Evolutionary conservation across 2,888 invertebrate genomes (phyloP).

Genomic region (Endomychus coccineus): DNA sequence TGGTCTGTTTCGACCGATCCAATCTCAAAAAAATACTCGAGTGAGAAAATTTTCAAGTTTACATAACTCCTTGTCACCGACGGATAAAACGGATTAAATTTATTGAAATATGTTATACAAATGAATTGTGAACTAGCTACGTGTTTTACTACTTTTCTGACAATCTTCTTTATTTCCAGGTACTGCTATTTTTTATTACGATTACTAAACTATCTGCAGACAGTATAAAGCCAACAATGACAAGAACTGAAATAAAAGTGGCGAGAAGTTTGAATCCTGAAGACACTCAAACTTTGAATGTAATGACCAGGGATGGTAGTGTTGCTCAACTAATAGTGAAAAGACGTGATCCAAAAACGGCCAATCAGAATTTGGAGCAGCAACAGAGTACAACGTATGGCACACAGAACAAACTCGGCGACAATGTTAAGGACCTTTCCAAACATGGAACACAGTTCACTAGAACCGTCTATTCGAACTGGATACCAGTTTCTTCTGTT

Average conservation of each 20-base stretch:
- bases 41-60: no score
- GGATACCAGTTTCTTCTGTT: conserved; percentile 40
- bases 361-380: conserved; percentile 34
- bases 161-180: conserved; percentile 13
- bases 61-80: no score
- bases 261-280: conserved; percentile 70
- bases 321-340: conserved; percentile 72
- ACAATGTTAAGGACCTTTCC: no score
- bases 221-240: conserved; percentile 48
- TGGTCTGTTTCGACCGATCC: no score
- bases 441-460: conserved; percentile 34
- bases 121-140: no score
- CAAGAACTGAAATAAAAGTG: conserved; percentile 69
- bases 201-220: conserved; percentile 15
- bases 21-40: no score
- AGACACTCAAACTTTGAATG: conserved; percentile 68
- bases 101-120: no score
- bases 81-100: no score
- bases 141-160: no score
- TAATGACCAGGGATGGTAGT: conserved; percentile 67
- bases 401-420: conserved; percentile 44
- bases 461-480: conserved; percentile 35
- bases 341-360: conserved; percentile 54
- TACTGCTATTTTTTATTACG: conserved; percentile 31
- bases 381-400: conserved; percentile 46